Conservation (phyloP, 2,888 invertebrate genomes). For the Nematopogon swammerdamellus region DNA sequence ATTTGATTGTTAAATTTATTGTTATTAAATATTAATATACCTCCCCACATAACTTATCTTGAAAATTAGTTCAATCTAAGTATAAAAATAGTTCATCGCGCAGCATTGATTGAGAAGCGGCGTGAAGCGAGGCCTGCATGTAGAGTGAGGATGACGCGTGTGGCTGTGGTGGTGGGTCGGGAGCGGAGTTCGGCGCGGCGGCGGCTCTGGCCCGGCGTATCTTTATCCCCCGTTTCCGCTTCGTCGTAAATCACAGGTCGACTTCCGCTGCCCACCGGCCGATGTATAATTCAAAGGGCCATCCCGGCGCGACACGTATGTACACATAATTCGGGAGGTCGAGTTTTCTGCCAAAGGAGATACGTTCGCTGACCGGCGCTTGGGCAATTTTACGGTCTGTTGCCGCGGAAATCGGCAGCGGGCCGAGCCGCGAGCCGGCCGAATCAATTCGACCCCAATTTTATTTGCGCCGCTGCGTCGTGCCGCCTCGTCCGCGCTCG, state of each 20-base stretch:
- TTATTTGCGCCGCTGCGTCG: constrained; percentile 23
- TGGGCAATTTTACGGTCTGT: constrained; percentile 46
- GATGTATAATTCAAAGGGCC: constrained; percentile 42
- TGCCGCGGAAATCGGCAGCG: constrained; percentile 19
- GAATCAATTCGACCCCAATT: constrained; percentile 52
- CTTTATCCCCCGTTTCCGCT: background rate
- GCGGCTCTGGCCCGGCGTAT: background rate
- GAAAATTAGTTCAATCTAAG: too few species aligned
- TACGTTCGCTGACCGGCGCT: background rate
- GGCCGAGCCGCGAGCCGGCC: constrained; percentile 26
- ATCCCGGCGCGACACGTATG: constrained; percentile 4
- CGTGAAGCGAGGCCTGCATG: too few species aligned
- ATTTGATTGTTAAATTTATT: too few species aligned
- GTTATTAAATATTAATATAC: too few species aligned
- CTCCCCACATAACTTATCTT: too few species aligned
- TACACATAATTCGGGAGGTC: background rate
- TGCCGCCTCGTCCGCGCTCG: too few species aligned
- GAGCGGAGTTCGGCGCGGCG: background rate
- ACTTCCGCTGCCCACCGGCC: constrained; percentile 15
- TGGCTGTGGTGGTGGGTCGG: background rate
- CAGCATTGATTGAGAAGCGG: too few species aligned
- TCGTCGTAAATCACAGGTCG: constrained; percentile 37
- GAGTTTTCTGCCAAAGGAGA: background rate
- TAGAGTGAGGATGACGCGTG: too few species aligned
- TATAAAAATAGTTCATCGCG: too few species aligned